Evolutionary conservation across 2,797 vertebrate species (phyloP).

Genomic region (Peromyscus aztecus): DNA sequence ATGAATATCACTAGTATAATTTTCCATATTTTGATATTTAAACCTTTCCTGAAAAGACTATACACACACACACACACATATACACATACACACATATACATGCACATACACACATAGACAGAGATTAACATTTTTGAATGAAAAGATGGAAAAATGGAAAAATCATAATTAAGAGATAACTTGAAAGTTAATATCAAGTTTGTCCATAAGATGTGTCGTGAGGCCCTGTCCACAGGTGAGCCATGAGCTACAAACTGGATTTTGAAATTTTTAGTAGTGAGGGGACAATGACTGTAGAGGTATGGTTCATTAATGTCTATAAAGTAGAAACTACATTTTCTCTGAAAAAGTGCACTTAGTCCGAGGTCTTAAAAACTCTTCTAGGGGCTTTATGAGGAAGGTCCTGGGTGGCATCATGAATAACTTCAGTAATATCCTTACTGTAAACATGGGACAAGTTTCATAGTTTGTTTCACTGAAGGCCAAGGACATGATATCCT

Average conservation of each 20-base stretch:
- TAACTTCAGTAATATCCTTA: neutral
- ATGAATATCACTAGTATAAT: neutral
- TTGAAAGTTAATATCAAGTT: neutral
- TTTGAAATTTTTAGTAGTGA: neutral
- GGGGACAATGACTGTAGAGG: neutral
- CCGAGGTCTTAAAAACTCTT: neutral
- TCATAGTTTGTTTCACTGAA: neutral
- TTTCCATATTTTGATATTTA: conserved; percentile 39
- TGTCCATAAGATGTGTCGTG: neutral
- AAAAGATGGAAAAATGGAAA: conserved; percentile 35
- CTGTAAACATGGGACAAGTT: neutral
- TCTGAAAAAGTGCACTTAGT: neutral
- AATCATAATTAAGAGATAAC: neutral
- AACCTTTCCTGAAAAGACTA: neutral
- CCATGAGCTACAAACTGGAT: neutral
- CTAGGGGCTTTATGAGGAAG: neutral
- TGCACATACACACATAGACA: no score
- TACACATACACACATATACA: neutral
- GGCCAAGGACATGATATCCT: neutral
- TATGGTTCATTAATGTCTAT: neutral
- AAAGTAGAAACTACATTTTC: neutral
- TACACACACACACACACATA: neutral
- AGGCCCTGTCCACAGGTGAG: neutral
- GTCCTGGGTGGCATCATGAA: neutral
- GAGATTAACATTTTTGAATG: neutral